These are phyloP conservation scores for Zosterops pallidus DNA, from an alignment of 2,113 vertebrate genomes.

Conservation along the genomic window DNA sequence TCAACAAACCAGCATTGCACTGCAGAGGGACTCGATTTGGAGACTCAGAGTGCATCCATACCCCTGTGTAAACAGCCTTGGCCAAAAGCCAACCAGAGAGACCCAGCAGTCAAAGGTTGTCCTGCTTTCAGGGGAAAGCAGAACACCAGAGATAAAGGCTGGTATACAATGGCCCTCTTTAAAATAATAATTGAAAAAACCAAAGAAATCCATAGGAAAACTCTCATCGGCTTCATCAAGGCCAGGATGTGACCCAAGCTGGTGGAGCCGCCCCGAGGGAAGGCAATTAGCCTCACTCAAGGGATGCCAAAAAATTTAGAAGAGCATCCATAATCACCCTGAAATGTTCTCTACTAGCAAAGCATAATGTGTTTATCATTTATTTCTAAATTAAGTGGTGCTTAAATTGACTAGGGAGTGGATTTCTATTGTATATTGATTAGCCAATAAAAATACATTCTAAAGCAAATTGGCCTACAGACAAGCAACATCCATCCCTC, in stretches of 20 bases:
- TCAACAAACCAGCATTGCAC: background rate
- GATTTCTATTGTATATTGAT: conserved; percentile 56
- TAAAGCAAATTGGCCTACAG: background rate
- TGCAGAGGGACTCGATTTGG: fast-evolving
- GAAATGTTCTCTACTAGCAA: conserved; percentile 33
- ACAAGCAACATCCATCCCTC: background rate
- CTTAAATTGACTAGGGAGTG: conserved; percentile 47
- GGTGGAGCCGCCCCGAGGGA: background rate
- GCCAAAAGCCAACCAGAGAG: background rate
- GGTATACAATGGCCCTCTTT: background rate
- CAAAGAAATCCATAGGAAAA: background rate
- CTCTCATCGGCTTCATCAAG: background rate
- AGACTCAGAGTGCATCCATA: background rate
- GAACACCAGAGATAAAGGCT: background rate
- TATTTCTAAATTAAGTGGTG: conserved; percentile 60
- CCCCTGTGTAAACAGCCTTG: background rate
- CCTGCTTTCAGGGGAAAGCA: background rate
- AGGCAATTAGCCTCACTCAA: conserved; percentile 40
- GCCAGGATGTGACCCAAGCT: conserved; percentile 19
- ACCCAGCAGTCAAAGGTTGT: background rate
- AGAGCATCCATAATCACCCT: conserved; percentile 54
- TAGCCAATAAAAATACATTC: conserved; percentile 49
- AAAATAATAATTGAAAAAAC: background rate
- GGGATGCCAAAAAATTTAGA: conserved; percentile 56
- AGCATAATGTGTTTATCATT: conserved; percentile 55